Percentiles rank a stretch among this genome's conserved stretches.
Conservation (phyloP, 1,140 invertebrate species). For the Zeugodacus cucurbitae region DNA sequence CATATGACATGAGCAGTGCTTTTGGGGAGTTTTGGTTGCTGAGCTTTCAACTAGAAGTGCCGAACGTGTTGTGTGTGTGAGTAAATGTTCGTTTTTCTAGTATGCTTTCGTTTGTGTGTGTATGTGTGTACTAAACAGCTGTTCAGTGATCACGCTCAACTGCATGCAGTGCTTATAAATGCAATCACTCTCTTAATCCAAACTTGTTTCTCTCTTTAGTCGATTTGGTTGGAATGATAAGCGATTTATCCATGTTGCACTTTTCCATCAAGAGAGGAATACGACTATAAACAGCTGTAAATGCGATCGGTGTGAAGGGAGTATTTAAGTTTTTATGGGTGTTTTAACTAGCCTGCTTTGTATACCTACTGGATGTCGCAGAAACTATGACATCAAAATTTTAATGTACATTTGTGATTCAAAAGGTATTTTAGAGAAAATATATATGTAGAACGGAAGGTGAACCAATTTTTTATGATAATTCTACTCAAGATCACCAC, state of each 20-base stretch:
- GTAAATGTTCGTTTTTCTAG: too few relatives aligned
- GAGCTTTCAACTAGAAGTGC: neutral
- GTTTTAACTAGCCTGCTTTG: too few relatives aligned
- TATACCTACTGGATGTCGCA: too few relatives aligned
- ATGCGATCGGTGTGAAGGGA: too few relatives aligned
- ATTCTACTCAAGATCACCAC: too few relatives aligned
- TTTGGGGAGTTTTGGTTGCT: neutral
- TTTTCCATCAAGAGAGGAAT: neutral
- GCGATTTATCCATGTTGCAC: neutral
- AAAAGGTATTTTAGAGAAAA: too few relatives aligned
- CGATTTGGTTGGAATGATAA: neutral
- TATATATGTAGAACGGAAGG: too few relatives aligned
- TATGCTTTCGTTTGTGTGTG: neutral
- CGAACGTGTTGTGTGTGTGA: too few relatives aligned
- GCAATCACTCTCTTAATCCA: neutral
- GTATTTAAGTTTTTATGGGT: too few relatives aligned
- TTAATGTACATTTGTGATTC: too few relatives aligned
- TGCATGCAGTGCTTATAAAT: neutral
- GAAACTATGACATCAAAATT: too few relatives aligned
- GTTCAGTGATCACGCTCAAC: neutral
- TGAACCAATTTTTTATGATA: too few relatives aligned
- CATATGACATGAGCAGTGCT: conserved; percentile 27
- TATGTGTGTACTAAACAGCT: neutral
- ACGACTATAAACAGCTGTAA: neutral
- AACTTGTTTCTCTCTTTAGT: neutral